Conservation (phyloP, 2,888 invertebrate genomes). For the Amblyjoppa proteus region DNA sequence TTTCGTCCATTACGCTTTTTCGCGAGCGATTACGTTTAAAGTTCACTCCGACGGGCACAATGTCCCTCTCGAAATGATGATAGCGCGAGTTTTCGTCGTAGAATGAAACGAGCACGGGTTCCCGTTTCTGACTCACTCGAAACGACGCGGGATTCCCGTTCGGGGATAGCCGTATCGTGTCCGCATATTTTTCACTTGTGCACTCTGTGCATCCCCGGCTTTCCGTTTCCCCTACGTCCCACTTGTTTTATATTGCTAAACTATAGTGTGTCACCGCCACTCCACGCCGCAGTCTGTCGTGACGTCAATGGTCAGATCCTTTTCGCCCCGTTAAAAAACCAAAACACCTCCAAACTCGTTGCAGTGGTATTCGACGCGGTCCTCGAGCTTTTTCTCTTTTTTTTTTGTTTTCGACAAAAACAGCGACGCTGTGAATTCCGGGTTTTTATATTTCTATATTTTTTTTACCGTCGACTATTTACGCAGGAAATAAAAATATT, state of each 20-base stretch:
- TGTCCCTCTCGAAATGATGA: constrained; percentile 23
- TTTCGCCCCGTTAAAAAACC: background rate
- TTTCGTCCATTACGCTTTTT: too few relatives aligned
- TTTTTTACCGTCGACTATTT: constrained; percentile 6
- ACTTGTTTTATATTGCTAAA: background rate
- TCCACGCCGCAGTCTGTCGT: constrained; percentile 18
- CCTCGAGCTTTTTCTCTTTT: constrained; percentile 24
- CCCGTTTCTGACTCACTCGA: constrained; percentile 35
- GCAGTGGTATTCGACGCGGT: constrained; percentile 35
- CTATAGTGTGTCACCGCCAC: background rate
- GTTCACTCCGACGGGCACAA: background rate
- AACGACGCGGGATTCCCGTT: constrained; percentile 40
- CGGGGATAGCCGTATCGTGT: constrained; percentile 15
- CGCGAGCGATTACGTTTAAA: too few relatives aligned
- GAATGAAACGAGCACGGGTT: constrained; percentile 18
- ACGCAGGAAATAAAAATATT: background rate
- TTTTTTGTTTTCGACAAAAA: constrained; percentile 14
- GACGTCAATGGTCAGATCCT: constrained; percentile 53
- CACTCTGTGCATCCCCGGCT: constrained; percentile 3
- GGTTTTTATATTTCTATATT: constrained; percentile 22
- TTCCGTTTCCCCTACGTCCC: background rate
- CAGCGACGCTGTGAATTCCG: background rate
- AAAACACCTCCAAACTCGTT: constrained; percentile 14
- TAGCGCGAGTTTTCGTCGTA: constrained; percentile 22
- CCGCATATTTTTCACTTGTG: constrained; percentile 35